Conservation (phyloP, 2,797 vertebrate species). For the Schizothorax lantsangensis region DNA sequence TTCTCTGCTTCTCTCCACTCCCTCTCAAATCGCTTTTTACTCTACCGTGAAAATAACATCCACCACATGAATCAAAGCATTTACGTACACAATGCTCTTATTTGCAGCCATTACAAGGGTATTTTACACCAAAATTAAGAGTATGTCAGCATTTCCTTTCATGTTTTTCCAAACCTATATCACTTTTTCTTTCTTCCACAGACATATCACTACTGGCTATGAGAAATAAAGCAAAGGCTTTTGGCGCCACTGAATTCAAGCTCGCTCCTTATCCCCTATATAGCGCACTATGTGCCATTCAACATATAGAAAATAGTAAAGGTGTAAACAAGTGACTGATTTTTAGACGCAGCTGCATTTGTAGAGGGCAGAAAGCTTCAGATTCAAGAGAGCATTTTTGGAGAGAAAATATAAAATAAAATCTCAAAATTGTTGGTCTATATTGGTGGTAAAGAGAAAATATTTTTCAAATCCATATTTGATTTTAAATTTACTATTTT, state of each 20-base stretch:
- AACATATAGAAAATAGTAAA: not conserved
- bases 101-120: not conserved
- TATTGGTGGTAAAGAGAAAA: no score
- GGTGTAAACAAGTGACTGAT: not conserved
- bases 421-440: no score
- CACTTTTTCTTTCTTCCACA: not conserved
- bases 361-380: not conserved
- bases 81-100: not conserved
- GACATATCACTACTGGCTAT: not conserved
- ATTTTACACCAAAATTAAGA: not conserved
- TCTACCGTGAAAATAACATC: constrained; percentile 69
- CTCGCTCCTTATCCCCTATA: not conserved
- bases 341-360: not conserved
- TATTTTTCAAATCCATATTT: no score
- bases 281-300: not conserved
- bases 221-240: not conserved
- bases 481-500: no score
- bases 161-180: not conserved
- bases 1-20: constrained; percentile 91
- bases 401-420: not conserved
- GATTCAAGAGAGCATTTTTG: not conserved
- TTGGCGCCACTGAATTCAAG: not conserved
- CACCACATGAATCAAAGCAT: constrained; percentile 20
- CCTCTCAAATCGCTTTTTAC: constrained; percentile 90
- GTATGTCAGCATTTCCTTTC: not conserved